Base-by-base conservation (phyloP, 2,113 vertebrate species). In the Pangasianodon gigas region DNA sequence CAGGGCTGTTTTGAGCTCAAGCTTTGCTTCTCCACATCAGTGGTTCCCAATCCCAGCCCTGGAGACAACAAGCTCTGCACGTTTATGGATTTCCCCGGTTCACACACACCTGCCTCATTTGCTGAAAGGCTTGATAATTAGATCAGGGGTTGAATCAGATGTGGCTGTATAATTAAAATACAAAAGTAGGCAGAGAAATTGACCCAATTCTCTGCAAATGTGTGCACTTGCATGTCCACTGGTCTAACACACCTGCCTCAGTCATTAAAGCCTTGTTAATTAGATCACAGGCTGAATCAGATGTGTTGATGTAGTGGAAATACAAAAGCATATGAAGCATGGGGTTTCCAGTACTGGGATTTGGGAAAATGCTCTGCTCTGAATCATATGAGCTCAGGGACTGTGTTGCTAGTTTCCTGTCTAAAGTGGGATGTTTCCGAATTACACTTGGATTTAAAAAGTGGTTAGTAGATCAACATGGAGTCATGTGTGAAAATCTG, bases 1-100 rank as follows among this genome's bases (percentile, higher is more conserved):
- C 62, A 74, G 65, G 0, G 16, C 62, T 71, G 21, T 56, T 56
- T 67, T 24, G 32, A 21, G 54, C 82, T 37, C 52, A 32, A 51
- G 58, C 19, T 71, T 71, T 69, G 21, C 26, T 84, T 67, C 71
- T 81, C 26, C 37, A 80, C 24, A 29, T 54, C 74, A 81, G 24
- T 90, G 84, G 60, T 48, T 87, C 52, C 52, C 54, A 62, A 79
- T 58, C 86, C 54, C 71, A 79, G 85, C 85, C n/a, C 85, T 86
- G 51, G 48, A 86, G 74, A 79, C 74, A 46, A 8, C 71, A 87
- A 46, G 54, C 74, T 60, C n/a, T 60, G 41, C 41, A 60, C 56
- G 19, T 79, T 87, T 79, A 87, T 60, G 74, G 54, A 79, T 87
- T 46, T 77, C 71, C 48, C 41, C n/a, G 21, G 74, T 77, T 54